Evolutionary conservation across 2,113 vertebrate species (phyloP).

Genomic region (Sander vitreus): DNA sequence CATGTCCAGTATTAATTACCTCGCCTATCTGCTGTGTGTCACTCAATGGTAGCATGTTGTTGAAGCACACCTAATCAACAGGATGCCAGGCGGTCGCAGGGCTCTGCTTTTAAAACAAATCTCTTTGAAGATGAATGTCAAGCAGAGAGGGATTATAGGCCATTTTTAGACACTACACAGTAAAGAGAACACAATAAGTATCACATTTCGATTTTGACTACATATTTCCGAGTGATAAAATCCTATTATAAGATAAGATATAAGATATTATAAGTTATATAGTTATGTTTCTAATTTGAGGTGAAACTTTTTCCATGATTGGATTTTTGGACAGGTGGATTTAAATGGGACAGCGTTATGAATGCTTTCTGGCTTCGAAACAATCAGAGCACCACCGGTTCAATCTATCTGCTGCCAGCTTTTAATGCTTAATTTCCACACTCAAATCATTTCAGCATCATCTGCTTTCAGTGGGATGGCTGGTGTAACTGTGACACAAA

Average conservation of each 20-base stretch:
- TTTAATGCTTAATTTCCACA: slow-evolving; percentile 48
- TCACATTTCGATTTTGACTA: background rate
- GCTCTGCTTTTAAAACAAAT: slow-evolving; percentile 64
- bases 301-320: slow-evolving; percentile 1
- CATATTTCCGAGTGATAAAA: background rate
- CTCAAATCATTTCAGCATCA: slow-evolving; percentile 42
- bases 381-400: slow-evolving; percentile 31
- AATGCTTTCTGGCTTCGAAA: slow-evolving; percentile 35
- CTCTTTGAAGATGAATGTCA: slow-evolving; percentile 75
- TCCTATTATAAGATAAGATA: too few relatives aligned
- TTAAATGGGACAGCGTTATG: slow-evolving; percentile 25
- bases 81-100: slow-evolving; percentile 39
- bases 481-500: background rate
- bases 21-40: slow-evolving; percentile 41
- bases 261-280: too few relatives aligned
- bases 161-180: slow-evolving; percentile 63
- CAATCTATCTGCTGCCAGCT: slow-evolving; percentile 28
- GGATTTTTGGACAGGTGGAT: slow-evolving; percentile 29
- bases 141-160: slow-evolving; percentile 63
- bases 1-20: background rate
- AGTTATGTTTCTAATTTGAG: slow-evolving; percentile 17
- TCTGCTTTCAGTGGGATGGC: slow-evolving; percentile 18
- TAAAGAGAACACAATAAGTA: slow-evolving; percentile 12
- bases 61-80: slow-evolving; percentile 54
- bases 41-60: slow-evolving; percentile 46